Evolutionary conservation across 1,140 invertebrate species (phyloP), one percentile per base, ranked within the genome.

Genomic region (Hylaeus volcanicus): DNA sequence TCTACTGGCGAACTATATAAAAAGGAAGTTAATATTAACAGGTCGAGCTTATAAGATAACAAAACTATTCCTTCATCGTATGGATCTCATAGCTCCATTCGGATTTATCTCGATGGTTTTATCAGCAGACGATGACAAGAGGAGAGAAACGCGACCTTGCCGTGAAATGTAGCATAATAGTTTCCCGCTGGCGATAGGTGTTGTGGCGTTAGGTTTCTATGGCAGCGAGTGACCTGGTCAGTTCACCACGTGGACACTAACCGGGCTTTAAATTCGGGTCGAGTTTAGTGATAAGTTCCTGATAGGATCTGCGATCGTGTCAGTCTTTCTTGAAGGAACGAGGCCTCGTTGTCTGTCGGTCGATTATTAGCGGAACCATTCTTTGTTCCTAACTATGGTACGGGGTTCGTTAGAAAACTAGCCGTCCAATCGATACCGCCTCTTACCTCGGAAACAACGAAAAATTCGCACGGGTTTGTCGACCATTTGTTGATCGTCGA

Each of bases 161-260:
- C 89, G 86, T 86, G 86, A 85, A 74, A 89, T 86, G 77, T 71
- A 64, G 82, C 86, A 89, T 88, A 86, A 86, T 78, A 75, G 63
- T 86, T 85, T 72, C 85, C 85, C 83, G 84, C 87, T 83, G 85
- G 77, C 76, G 71, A 66, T 77, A 66, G 75, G 75, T 92, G 92
- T 93, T 93, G 91, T 93, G 92, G 68, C 86, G 85, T 72, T 77
- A 53, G 86, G 92, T 93, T 91, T 89, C 92, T 90, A 92, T 92
- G 88, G 90, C 73, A 89, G 85, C 91, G 86, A 90, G 83, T 93
- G 92, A 93, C 92, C 92, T 92, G 92, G 92, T 93, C 92, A 93
- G 87, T 92, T 74, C 72, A 89, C 88, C 92, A 93, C 92, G 92
- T 93, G 92, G 92, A 92, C 91, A 90, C 82, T 84, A 72, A 58